These are phyloP conservation scores for Drosophila yooni DNA, from an alignment of 2,888 invertebrate species.

Conservation along the genomic window DNA sequence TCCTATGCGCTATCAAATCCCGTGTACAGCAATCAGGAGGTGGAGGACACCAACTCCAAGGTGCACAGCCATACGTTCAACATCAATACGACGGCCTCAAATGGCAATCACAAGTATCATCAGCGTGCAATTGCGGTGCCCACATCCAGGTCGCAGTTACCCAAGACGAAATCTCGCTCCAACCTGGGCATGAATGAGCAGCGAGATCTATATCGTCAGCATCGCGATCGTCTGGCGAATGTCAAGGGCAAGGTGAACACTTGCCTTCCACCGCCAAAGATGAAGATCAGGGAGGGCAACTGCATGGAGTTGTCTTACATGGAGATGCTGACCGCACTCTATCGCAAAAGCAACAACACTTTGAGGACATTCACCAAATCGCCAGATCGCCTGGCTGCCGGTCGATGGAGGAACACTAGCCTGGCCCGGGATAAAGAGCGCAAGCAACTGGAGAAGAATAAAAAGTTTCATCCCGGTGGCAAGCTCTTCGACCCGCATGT, in stretches of 20 bases:
- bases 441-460: conserved; percentile 57
- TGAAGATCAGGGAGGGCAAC: conserved; percentile 53
- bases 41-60: conserved; percentile 19
- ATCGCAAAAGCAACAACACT: conserved; percentile 60
- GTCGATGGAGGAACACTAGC: conserved; percentile 59
- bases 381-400: conserved; percentile 67
- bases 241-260: conserved; percentile 71
- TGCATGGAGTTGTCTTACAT: conserved; percentile 69
- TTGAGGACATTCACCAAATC: conserved; percentile 65
- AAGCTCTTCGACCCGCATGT: conserved; percentile 56
- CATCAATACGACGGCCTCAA: conserved; percentile 39
- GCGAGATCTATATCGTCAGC: conserved; percentile 67
- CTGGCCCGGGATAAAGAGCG: conserved; percentile 64
- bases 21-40: conserved; percentile 42
- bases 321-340: conserved; percentile 74
- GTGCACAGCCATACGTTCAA: conserved; percentile 62
- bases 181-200: conserved; percentile 55
- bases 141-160: neutral
- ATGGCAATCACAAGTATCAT: conserved; percentile 55
- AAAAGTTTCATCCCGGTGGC: conserved; percentile 55
- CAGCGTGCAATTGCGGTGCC: conserved; percentile 52
- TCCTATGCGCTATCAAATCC: conserved; percentile 59
- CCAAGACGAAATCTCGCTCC: conserved; percentile 42
- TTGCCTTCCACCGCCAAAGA: conserved; percentile 56
- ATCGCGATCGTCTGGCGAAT: conserved; percentile 70